phyloP scores from a whole-genome alignment of 1,140 invertebrate species.

The Bathynomus jamesi region DNA sequence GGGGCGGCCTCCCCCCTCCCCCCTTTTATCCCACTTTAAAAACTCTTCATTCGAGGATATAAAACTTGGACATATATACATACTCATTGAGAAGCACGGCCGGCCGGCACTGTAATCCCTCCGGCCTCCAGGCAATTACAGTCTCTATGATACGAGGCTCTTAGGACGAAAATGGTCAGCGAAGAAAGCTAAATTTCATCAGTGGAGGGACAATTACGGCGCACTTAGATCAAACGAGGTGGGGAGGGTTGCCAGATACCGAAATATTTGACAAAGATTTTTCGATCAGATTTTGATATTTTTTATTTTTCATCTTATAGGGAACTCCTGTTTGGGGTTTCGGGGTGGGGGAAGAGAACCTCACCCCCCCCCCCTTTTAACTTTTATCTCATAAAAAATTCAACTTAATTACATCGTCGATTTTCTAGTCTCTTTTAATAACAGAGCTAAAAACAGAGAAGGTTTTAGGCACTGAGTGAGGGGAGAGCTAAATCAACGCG shows the following conservation, averaged over 20 bases:
- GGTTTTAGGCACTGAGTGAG: neutral
- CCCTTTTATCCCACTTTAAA: conserved; percentile 30
- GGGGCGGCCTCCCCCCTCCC: neutral
- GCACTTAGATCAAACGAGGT: conserved; percentile 27
- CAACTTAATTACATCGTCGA: no score
- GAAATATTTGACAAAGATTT: neutral
- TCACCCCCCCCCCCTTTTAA: no score
- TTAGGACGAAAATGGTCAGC: conserved; percentile 13
- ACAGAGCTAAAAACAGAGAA: neutral
- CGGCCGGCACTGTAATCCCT: conserved; percentile 19
- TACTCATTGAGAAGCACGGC: conserved; percentile 27
- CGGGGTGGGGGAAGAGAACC: no score
- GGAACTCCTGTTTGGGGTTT: no score
- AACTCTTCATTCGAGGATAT: conserved; percentile 28
- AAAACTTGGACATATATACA: conserved; percentile 32
- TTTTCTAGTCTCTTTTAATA: neutral
- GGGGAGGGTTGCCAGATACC: conserved; percentile 2
- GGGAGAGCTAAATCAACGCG: neutral
- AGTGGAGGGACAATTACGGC: conserved; percentile 17
- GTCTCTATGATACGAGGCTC: neutral
- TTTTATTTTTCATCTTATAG: neutral
- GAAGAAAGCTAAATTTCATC: conserved; percentile 27
- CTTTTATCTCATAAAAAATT: no score
- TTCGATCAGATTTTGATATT: neutral
- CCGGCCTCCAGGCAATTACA: conserved; percentile 2